Base-by-base conservation (phyloP, 2,113 vertebrate species). In the Callipepla squamata region DNA sequence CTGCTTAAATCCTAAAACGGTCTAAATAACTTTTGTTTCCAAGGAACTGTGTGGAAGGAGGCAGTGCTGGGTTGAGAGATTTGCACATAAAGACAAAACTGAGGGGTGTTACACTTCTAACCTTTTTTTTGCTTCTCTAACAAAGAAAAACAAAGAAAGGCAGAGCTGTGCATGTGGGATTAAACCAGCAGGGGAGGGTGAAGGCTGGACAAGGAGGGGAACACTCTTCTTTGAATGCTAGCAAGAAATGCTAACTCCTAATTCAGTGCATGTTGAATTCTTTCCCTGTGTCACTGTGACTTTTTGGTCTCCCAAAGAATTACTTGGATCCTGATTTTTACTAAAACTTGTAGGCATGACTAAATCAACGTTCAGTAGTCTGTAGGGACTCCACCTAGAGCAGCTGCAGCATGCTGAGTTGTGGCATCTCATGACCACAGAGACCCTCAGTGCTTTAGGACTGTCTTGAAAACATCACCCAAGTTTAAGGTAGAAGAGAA, bases 11-110 rank as follows among this genome's bases (percentile, higher is more conserved):
- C 81, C 81, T 65, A 20, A 87, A 92, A 80, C 63, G 47, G 9
- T 86, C 78, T 72, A 84, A 96, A 92, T 92, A 93, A 70, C 76
- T 80, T 72, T 67, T 84, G 61, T 73, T 85, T 94, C 55, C 61
- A 42, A 77, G 80, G 68, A 63, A 6, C 47, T 23, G 13, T 6
- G 7, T 13, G 45, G 57, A 82, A 65, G 50, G 47, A 85, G 65
- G 32, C 44, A 40, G 63, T 16, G 36, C 32, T 76, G 57, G 58
- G 1, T 10, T 88, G 42, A 36, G 70, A 88, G 30, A 58, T 68
- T 77, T 77, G 76, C 55, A 73, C 53, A 81, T 28, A 7, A 84
- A 89, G 89, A 23, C 42, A 55, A 25, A 79, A 51, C 10, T 44
- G 32, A 34, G 65, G 4, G 74, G 17, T 17, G 13, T 15, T 90